Evolutionary conservation across 2,888 invertebrate species (phyloP).

Genomic region (Tupiocoris notatus): DNA sequence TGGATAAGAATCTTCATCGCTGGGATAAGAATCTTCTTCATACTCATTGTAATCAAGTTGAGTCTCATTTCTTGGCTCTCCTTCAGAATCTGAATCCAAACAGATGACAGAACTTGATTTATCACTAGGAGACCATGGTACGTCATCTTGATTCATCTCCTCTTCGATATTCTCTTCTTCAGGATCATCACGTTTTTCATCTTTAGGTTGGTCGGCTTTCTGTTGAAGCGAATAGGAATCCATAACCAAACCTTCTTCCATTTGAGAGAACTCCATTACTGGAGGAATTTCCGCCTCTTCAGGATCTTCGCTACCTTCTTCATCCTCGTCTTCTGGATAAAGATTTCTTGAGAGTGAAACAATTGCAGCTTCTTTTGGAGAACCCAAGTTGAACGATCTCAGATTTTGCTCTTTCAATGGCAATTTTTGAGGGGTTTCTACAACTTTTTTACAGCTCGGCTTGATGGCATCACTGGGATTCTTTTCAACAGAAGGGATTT

Average conservation of each 20-base stretch:
- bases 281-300: constrained; percentile 40
- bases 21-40: constrained; percentile 3
- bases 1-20: background rate
- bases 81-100: constrained; percentile 26
- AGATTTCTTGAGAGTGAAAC: constrained; percentile 25
- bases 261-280: constrained; percentile 35
- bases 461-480: background rate
- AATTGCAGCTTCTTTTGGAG: background rate
- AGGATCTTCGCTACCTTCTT: constrained; percentile 33
- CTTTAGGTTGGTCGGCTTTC: background rate
- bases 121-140: background rate
- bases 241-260: constrained; percentile 31
- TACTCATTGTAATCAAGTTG: constrained; percentile 12
- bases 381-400: background rate
- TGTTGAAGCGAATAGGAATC: constrained; percentile 11
- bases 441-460: background rate
- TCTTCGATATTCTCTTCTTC: background rate
- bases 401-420: background rate
- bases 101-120: constrained; percentile 28
- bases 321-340: constrained; percentile 31
- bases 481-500: too few species aligned
- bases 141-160: background rate
- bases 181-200: background rate
- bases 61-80: background rate
- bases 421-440: background rate